Evolutionary conservation across 2,113 vertebrate genomes (phyloP).

Genomic region (Acrocephalus kingi): DNA sequence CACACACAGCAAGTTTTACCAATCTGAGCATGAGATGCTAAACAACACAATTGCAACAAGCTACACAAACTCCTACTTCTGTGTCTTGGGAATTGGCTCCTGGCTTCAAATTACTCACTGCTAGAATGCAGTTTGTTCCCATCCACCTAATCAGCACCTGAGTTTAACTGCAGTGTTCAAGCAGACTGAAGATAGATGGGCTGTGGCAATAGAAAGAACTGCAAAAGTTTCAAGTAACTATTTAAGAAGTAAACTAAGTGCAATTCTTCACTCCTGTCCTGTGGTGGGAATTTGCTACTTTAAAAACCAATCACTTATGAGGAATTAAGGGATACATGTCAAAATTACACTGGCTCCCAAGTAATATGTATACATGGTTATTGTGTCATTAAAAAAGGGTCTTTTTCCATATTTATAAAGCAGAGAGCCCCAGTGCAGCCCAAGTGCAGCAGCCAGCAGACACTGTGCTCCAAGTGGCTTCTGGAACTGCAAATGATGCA

Average conservation of each 20-base stretch:
- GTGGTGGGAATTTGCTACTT: neutral
- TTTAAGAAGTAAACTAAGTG: neutral
- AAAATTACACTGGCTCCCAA: neutral
- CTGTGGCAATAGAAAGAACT: neutral
- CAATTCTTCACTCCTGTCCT: neutral
- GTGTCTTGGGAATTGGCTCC: neutral
- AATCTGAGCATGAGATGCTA: neutral
- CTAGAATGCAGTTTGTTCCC: neutral
- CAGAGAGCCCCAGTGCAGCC: no score
- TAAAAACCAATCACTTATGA: neutral
- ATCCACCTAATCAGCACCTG: neutral
- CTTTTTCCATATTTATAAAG: neutral
- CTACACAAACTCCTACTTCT: neutral
- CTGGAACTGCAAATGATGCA: neutral
- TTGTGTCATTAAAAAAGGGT: fast-evolving
- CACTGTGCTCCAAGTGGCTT: neutral
- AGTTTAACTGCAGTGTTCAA: neutral
- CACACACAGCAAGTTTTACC: neutral
- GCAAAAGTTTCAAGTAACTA: neutral
- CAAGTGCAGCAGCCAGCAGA: neutral
- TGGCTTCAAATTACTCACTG: slow-evolving; percentile 7
- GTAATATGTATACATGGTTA: neutral
- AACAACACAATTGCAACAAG: neutral
- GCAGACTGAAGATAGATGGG: neutral
- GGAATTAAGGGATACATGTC: neutral